Conservation (phyloP, 2,797 vertebrate genomes). For the Mustela erminea region DNA sequence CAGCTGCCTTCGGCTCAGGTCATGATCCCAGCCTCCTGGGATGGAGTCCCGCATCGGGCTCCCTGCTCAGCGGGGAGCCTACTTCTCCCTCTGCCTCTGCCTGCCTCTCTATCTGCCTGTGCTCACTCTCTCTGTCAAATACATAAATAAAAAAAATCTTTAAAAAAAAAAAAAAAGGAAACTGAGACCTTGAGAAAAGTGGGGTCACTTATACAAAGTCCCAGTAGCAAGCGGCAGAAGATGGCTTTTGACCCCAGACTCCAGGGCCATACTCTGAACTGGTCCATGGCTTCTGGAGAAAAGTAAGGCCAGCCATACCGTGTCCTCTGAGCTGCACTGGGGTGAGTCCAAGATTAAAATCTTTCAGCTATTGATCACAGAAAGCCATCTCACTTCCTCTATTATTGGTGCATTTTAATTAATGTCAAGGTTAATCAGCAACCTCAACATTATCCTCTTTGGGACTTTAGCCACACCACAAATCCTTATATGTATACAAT, state of each 20-base stretch:
- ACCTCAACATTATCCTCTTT: background rate
- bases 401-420: conserved; percentile 50
- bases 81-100: no score
- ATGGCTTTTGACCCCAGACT: background rate
- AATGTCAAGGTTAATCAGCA: conserved; percentile 58
- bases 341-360: background rate
- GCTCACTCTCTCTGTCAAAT: no score
- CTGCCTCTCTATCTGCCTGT: no score
- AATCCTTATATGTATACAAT: background rate
- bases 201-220: background rate
- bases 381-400: conserved; percentile 15
- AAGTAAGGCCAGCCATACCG: background rate
- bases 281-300: background rate
- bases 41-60: no score
- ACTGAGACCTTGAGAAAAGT: background rate
- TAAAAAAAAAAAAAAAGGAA: no score
- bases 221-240: background rate
- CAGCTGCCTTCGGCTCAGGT: no score
- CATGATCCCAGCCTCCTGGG: no score
- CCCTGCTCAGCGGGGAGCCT: no score
- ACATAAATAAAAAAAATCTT: no score
- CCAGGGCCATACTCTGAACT: background rate
- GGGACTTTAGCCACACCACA: background rate
- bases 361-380: conserved; percentile 35
- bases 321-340: background rate